Percentiles rank a stretch among this genome's conserved stretches.
These are phyloP conservation scores for Columba livia DNA, from an alignment of 2,113 vertebrate genomes.

Conservation along the genomic window DNA sequence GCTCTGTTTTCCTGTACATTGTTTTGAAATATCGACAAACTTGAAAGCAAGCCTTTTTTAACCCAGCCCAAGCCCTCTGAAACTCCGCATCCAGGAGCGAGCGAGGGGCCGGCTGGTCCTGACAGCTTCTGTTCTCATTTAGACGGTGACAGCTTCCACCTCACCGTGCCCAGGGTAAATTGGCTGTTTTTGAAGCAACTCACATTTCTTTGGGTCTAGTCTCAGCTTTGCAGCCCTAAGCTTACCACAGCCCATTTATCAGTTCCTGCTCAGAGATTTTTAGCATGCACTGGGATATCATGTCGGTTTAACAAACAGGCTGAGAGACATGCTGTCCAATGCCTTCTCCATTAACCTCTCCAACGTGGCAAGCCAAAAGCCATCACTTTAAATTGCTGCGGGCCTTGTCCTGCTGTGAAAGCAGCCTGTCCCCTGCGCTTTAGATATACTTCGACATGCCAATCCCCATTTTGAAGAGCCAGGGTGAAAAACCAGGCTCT, in stretches of 20 bases:
- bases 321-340: not conserved
- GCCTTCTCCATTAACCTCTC: constrained; percentile 47
- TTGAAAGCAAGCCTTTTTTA: not conserved
- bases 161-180: not conserved
- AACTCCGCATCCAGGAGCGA: accelerated
- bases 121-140: not conserved
- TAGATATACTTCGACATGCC: not conserved
- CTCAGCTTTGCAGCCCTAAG: not conserved
- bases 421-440: constrained; percentile 36
- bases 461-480: not conserved
- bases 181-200: not conserved
- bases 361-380: not conserved
- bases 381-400: not conserved
- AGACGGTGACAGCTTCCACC: not conserved
- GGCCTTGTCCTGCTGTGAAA: constrained; percentile 40
- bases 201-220: not conserved
- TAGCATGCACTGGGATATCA: not conserved
- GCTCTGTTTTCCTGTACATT: not conserved
- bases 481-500: not conserved
- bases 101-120: not conserved
- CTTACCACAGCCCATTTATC: constrained; percentile 8
- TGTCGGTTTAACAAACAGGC: not conserved
- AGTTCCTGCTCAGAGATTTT: constrained; percentile 1
- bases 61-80: not conserved
- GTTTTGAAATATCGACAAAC: accelerated